Conservation (phyloP, 2,113 vertebrate species). For the Prietella phreatophila region DNA sequence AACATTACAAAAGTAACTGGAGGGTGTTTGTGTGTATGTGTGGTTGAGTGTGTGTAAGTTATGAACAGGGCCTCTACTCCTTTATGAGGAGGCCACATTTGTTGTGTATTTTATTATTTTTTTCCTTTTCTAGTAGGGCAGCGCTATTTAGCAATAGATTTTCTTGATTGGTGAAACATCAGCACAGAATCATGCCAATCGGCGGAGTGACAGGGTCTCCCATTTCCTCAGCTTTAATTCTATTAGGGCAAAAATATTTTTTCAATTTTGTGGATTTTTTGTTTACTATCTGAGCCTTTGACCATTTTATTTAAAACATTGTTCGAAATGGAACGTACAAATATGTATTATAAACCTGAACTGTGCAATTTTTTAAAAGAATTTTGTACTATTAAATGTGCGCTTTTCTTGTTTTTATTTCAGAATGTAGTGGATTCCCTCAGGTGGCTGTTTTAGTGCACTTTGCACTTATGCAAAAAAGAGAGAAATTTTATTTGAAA, state of each 20-base stretch:
- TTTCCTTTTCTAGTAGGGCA: slow-evolving; percentile 81
- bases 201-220: slow-evolving; percentile 88
- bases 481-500: slow-evolving; percentile 76
- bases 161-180: slow-evolving; percentile 92
- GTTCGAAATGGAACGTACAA: slow-evolving; percentile 94
- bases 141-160: slow-evolving; percentile 90
- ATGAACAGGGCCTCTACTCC: slow-evolving; percentile 47
- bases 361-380: slow-evolving; percentile 99
- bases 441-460: slow-evolving; percentile 86
- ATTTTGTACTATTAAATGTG: slow-evolving; percentile 99
- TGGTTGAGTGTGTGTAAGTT: slow-evolving; percentile 41
- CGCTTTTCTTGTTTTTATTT: slow-evolving; percentile 99
- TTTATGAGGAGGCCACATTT: slow-evolving; percentile 43
- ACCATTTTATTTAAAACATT: slow-evolving; percentile 90
- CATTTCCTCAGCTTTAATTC: slow-evolving; percentile 97
- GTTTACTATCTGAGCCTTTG: slow-evolving; percentile 96
- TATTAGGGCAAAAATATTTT: slow-evolving; percentile 81
- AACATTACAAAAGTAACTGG: slow-evolving; percentile 47
- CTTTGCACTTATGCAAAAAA: slow-evolving; percentile 84
- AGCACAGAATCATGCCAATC: slow-evolving; percentile 97
- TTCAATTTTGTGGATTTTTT: slow-evolving; percentile 75
- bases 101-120: slow-evolving; percentile 56
- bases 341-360: slow-evolving; percentile 87
- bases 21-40: slow-evolving; percentile 38
- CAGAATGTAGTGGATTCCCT: slow-evolving; percentile 88